A percentile compares a stretch with the other conserved stretches of the same genome.
Evolutionary conservation across 23 tunicate genomes (phyloP).

Genomic region (Ascidia mentula): DNA sequence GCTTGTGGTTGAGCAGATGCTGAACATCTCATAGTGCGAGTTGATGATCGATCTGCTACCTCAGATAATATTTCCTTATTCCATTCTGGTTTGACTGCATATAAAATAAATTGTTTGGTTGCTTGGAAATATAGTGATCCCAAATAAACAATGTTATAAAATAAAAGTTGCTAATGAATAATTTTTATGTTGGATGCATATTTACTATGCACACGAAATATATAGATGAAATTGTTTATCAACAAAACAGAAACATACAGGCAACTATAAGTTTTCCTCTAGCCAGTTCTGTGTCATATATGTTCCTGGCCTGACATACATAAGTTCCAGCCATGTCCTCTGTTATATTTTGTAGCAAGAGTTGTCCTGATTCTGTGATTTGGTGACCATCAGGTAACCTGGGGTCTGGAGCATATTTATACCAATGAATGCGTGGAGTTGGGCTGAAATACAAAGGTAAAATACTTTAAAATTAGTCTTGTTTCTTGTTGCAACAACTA

Average conservation of each 20-base stretch:
- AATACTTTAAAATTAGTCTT: too few relatives aligned
- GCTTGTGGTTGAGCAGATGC: conserved; percentile 41
- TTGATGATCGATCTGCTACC: conserved; percentile 18
- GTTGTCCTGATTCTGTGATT: conserved; percentile 31
- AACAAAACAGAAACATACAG: too few relatives aligned
- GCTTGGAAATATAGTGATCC: too few relatives aligned
- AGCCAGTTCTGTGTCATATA: neutral
- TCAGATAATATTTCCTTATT: neutral
- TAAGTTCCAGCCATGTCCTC: conserved; percentile 56
- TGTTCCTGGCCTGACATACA: conserved; percentile 36
- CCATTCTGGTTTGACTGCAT: conserved; percentile 56
- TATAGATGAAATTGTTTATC: too few relatives aligned
- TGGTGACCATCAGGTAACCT: conserved; percentile 13
- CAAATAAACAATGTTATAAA: too few relatives aligned
- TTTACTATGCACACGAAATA: too few relatives aligned
- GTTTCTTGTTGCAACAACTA: too few relatives aligned
- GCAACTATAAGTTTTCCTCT: too few relatives aligned
- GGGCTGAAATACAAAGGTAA: conserved; percentile 38
- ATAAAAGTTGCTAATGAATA: too few relatives aligned
- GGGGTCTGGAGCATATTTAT: conserved; percentile 4
- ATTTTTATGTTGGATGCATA: too few relatives aligned
- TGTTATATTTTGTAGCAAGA: conserved; percentile 26
- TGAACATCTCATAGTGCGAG: conserved; percentile 13
- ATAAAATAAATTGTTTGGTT: too few relatives aligned
- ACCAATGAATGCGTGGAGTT: conserved; percentile 34